Evolutionary conservation across 2,888 invertebrate genomes (phyloP).

Genomic region (Anorthoa munda): DNA sequence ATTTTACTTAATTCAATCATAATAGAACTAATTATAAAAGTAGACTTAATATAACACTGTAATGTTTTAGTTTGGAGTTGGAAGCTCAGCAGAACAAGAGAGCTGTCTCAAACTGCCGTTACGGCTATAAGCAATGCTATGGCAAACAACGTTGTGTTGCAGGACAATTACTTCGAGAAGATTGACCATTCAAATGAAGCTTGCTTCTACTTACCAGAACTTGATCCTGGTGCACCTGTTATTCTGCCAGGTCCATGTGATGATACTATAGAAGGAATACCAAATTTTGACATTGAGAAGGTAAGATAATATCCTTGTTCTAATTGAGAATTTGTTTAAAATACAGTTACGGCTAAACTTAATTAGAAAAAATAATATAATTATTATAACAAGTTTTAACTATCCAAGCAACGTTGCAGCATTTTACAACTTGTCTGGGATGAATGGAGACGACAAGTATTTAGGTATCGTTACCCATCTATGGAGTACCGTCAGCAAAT

Average conservation of each 20-base stretch:
- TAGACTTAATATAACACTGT: not conserved
- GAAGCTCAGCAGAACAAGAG: slow-evolving; percentile 81
- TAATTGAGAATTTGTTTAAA: not conserved
- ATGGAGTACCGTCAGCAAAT: not conserved
- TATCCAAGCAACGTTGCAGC: too few species aligned
- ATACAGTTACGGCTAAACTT: not conserved
- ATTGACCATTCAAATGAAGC: slow-evolving; percentile 78
- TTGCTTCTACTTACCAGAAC: slow-evolving; percentile 82
- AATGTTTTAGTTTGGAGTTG: slow-evolving; percentile 82
- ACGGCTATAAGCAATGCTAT: slow-evolving; percentile 73
- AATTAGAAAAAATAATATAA: not conserved
- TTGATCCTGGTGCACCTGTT: slow-evolving; percentile 76
- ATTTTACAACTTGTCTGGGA: too few species aligned
- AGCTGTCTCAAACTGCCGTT: slow-evolving; percentile 66
- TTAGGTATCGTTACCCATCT: not conserved
- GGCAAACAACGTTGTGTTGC: slow-evolving; percentile 72
- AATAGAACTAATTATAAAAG: not conserved
- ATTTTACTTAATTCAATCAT: not conserved
- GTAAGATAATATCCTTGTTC: slow-evolving; percentile 72
- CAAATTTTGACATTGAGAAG: slow-evolving; percentile 74
- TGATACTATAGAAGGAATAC: slow-evolving; percentile 73
- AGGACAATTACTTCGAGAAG: slow-evolving; percentile 76
- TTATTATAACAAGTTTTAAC: not conserved
- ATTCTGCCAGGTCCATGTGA: slow-evolving; percentile 82
- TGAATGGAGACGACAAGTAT: not conserved